Evolutionary conservation across 2,113 vertebrate genomes (phyloP), one percentile per base, ranked within the genome.

Genomic region (Paramormyrops kingsleyae): DNA sequence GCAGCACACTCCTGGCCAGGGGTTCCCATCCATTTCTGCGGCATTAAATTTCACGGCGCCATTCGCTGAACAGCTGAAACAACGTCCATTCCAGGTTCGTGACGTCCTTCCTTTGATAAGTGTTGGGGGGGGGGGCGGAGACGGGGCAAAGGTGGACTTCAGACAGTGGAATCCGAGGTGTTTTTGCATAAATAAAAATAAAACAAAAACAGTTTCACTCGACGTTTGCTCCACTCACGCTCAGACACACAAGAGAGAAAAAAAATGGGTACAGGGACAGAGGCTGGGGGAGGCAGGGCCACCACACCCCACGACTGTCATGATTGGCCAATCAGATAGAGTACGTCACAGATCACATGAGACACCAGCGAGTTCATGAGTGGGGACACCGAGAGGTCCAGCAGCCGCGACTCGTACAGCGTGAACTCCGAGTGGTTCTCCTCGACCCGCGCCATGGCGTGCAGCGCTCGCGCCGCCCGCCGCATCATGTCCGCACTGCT

Each of bases 181-280:
- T 96, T 97, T 98, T 99, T 98, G 98, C 97, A 99, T 99, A 99
- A 99, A 99, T 99, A 97, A 99, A 98, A 97, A 96, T 97, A 96
- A 96, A 96, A 96, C 95, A 97, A 97, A 89, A 88, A 94, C 97
- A 98, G 96, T 95, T 95, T 93, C 97, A 94, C 97, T 97, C 97
- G 97, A 96, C 96, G 96, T 97, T 94, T 97, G 96, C 95, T 97
- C 97, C 96, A 97, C 96, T 97, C 96, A 97, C 96, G 95, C 97
- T 96, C 94, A 93, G 93, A 93, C 93, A 96, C 96, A 97, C 96
- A 96, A 96, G 92, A 93, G 92, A 93, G 92, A 92, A 92, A 89
- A 88, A 85, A 44, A 94, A 95, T 93, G 44, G 94, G 91, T 92
- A 93, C 94, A 94, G 89, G 92, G 91, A 92, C 86, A 87, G 91